Percentiles rank a stretch among this genome's conserved stretches.
These are phyloP conservation scores for Drosophila putrida DNA, from an alignment of 2,888 invertebrate genomes.

Conservation along the genomic window DNA sequence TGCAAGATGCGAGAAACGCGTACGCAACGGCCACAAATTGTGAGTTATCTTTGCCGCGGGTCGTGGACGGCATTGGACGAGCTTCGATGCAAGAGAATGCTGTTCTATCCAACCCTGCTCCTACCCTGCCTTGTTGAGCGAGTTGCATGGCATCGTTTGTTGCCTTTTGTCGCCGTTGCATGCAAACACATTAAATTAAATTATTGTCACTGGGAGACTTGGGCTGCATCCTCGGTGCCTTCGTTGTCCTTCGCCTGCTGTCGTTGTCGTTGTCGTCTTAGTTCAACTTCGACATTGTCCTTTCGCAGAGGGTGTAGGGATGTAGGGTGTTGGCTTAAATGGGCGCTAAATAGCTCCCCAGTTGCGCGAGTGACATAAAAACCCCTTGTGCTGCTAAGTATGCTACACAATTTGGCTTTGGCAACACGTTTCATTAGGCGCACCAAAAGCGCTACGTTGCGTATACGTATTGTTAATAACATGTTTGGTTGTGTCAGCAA, in stretches of 20 bases:
- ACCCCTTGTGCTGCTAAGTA: conserved; percentile 53
- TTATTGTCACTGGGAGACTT: conserved; percentile 71
- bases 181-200: conserved; percentile 82
- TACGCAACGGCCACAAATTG: conserved; percentile 76
- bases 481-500: conserved; percentile 4
- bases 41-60: conserved; percentile 70
- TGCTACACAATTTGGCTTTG: conserved; percentile 57
- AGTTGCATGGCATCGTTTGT: conserved; percentile 28
- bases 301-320: not conserved
- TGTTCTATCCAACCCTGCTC: not conserved
- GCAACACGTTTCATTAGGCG: conserved; percentile 76
- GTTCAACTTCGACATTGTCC: conserved; percentile 49
- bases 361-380: conserved; percentile 35
- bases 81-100: conserved; percentile 28
- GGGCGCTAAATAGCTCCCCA: conserved; percentile 64
- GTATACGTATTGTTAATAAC: conserved; percentile 44
- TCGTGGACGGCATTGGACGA: conserved; percentile 35
- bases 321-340: conserved; percentile 27
- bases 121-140: not conserved
- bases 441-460: conserved; percentile 34
- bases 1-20: conserved; percentile 50
- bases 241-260: conserved; percentile 26
- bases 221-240: conserved; percentile 25
- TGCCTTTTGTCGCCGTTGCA: conserved; percentile 63
- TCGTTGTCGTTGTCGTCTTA: conserved; percentile 48